Base-by-base conservation (phyloP, 2,888 invertebrate genomes). In the Napeogenes sylphis region DNA sequence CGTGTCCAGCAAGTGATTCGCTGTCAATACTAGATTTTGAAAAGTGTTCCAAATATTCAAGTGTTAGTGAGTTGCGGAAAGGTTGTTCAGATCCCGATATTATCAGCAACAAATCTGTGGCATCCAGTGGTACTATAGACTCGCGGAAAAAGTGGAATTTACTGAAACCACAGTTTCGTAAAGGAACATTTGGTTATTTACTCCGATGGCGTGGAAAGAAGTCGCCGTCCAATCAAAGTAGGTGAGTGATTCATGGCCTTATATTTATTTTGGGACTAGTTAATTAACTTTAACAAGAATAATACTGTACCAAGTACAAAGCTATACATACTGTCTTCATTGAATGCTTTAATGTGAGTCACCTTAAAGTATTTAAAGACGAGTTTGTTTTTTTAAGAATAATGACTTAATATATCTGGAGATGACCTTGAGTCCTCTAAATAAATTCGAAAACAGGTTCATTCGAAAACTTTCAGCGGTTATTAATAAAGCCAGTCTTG, bases 141-240 rank as follows among this genome's bases (percentile, higher is more conserved):
- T 75, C 79, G 59, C 84, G 82, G 69, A 90, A 84, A 68, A 78
- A 82, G 63, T 88, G 85, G 86, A 88, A 82, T 67, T 71, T 86
- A 62, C 72, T 88, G 45, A 87, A 82, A 69, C 84, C 84, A 8
- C 82, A 83, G 1, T 85, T 89, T 69, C 80, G 80, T 58, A 91
- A 87, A 76, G 84, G 84, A 45, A 78, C 87, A 45, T 86, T 91
- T 67, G 88, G 89, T 72, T 88, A 87, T 72, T 76, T 91, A 71
- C 74, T 90, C 47, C 79, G 80, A 53, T 91, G 90, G 90, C 85
- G 88, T 63, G 81, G 83, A 68, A 90, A 85, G 73, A 88, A 84
- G 73, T 73, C 80, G 56, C 77, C 72, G 55, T 64, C 76, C 45
- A 71, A 76, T 63, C 81, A 82, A 65, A 75, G 75, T 67, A 84